phyloP scores from a whole-genome alignment of 2,113 vertebrate genomes.

The Ranitomeya imitator region DNA sequence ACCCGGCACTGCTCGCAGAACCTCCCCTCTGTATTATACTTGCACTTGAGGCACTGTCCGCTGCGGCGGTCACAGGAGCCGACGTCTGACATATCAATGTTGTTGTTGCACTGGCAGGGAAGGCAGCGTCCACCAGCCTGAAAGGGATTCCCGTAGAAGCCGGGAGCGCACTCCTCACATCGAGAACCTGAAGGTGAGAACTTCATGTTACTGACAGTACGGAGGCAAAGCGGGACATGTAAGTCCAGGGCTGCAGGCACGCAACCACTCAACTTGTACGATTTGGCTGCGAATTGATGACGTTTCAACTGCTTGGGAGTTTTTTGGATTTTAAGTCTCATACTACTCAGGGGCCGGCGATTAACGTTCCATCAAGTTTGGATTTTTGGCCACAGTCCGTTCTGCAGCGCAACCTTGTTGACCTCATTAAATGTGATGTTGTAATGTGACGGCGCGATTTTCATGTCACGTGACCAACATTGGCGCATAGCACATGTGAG shows the following conservation, averaged over 20 bases:
- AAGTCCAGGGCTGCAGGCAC: too few relatives aligned
- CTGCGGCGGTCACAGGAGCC: constrained; percentile 81
- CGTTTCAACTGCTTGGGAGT: too few relatives aligned
- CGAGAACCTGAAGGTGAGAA: constrained; percentile 74
- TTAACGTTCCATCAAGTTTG: too few relatives aligned
- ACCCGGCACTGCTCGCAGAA: constrained; percentile 82
- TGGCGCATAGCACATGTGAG: too few relatives aligned
- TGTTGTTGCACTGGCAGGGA: constrained; percentile 87
- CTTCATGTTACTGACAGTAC: not conserved
- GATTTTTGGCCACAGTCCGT: too few relatives aligned
- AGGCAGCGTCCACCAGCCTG: constrained; percentile 83
- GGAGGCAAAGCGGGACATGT: not conserved
- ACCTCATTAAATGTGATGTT: not conserved
- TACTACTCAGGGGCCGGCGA: too few relatives aligned
- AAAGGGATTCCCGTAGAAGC: constrained; percentile 89
- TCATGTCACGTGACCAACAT: too few relatives aligned
- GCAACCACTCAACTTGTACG: too few relatives aligned
- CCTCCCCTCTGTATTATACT: constrained; percentile 87
- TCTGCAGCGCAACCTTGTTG: too few relatives aligned
- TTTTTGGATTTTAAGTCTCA: too few relatives aligned
- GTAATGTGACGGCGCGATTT: too few relatives aligned
- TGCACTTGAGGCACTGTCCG: constrained; percentile 86
- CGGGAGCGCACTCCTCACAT: constrained; percentile 91
- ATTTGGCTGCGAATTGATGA: too few relatives aligned
- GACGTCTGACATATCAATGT: constrained; percentile 85